Evolutionary conservation across 37 sponge, comb jelly and placozoan genomes (phyloP), one percentile per base, ranked within the genome.

Genomic region (Geodia barretti): DNA sequence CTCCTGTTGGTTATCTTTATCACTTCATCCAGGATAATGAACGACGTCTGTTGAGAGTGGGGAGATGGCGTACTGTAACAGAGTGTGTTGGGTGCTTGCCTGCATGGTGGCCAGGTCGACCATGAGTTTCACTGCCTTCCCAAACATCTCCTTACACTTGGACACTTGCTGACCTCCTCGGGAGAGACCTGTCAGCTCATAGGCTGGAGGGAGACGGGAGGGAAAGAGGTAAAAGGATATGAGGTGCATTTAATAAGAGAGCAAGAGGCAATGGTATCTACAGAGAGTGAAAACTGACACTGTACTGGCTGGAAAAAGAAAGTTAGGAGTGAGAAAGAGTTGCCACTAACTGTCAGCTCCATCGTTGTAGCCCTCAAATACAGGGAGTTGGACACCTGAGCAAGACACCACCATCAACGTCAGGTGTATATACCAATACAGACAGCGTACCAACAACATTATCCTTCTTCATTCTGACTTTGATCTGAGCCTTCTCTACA

Each of bases 1-100:
- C 99, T 88, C 41, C 99, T 86, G 81, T 98, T 98, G 42, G 99
- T 98, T 28, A 98, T 82, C 86, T 98, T 98, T 78, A 98, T 98
- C 9, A 93, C 99, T 37, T 98, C 99, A 73, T 98, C 99, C 78
- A 98, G 79, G 26, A 90, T 94, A 11, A 98, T 83, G 84, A 98
- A 98, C 2, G 94, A 81, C 4, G 98, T 95, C 92, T 98, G 47
- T 24, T n/a, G 78, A 40, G 62, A 1, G n/a, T n/a, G n/a, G 1
- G 3, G 7, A 9, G 64, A 39, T 3, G 28, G 70, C 31, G 3
- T 24, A 40, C 28, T 74, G 59, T 4, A 4, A 74, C 5, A 43
- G 33, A 28, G 30, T 11, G 59, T 42, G 30, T 24, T 7, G 14
- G 31, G 74, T 42, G 54, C 68, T 28, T 33, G 88, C 92, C 84